A percentile compares a stretch with the other conserved stretches of the same genome.
These are phyloP conservation scores for Eupeodes corollae DNA, from an alignment of 1,140 invertebrate species.

Conservation along the genomic window DNA sequence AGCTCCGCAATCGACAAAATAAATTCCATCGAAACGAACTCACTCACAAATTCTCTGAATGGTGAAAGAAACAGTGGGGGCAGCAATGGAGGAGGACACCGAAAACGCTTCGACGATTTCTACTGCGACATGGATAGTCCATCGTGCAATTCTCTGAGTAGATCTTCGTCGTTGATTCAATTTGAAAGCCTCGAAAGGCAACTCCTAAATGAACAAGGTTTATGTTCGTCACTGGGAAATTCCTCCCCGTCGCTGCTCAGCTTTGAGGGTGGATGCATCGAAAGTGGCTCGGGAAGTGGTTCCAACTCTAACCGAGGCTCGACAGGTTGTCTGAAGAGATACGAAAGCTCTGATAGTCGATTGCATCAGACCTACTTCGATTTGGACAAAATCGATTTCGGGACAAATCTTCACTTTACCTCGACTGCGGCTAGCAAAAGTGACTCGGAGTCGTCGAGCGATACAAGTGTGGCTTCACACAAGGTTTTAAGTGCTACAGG, in stretches of 20 bases:
- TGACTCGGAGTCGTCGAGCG: constrained; percentile 21
- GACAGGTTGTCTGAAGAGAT: constrained; percentile 19
- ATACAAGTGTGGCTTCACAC: constrained; percentile 14
- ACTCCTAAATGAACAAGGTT: constrained; percentile 27
- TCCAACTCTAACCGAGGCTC: constrained; percentile 20
- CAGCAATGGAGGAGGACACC: constrained; percentile 18
- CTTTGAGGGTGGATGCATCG: constrained; percentile 33
- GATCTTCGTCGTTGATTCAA: constrained; percentile 65
- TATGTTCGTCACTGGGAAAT: constrained; percentile 23
- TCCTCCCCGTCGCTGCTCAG: constrained; percentile 38
- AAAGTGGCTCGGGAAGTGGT: constrained; percentile 20
- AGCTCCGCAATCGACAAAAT: constrained; percentile 9
- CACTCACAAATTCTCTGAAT: constrained; percentile 21
- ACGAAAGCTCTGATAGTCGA: constrained; percentile 26
- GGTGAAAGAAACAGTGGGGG: constrained; percentile 18
- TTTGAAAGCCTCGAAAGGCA: constrained; percentile 56
- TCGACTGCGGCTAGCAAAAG: constrained; percentile 11
- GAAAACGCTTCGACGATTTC: constrained; percentile 35
- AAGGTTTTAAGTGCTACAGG: background rate
- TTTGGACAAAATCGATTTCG: constrained; percentile 30
- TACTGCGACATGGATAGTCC: constrained; percentile 41
- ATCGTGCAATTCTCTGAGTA: constrained; percentile 45
- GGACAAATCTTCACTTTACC: background rate
- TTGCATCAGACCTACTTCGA: constrained; percentile 34
- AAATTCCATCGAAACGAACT: constrained; percentile 12